Percentiles rank a stretch among this genome's conserved stretches.
Evolutionary conservation across 2,797 vertebrate genomes (phyloP).

Genomic region (Falco novaeseelandiae): DNA sequence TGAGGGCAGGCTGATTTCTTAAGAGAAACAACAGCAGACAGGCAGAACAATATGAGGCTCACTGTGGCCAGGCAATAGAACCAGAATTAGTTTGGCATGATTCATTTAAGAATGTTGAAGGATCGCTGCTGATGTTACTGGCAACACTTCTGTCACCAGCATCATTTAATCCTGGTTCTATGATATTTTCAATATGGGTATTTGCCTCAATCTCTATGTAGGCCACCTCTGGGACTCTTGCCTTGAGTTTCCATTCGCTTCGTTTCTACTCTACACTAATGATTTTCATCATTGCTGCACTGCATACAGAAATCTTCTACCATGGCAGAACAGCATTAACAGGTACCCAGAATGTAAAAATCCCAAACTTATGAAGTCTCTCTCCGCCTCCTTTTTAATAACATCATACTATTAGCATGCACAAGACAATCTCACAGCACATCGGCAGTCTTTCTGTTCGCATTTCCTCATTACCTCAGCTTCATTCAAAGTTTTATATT

Average conservation of each 20-base stretch:
- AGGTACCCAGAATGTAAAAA: not conserved
- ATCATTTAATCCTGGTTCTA: not conserved
- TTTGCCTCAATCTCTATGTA: rapidly evolving
- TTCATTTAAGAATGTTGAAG: not conserved
- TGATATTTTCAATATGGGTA: not conserved
- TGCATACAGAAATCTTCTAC: not conserved
- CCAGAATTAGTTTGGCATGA: not conserved
- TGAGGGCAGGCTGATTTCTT: not conserved
- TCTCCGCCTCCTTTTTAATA: not conserved
- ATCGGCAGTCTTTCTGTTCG: not conserved
- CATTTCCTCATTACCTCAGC: not conserved
- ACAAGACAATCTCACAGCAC: not conserved
- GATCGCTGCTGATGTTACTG: not conserved
- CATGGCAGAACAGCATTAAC: not conserved
- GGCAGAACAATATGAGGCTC: not conserved
- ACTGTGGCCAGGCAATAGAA: not conserved
- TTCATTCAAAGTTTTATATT: not conserved
- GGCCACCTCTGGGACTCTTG: not conserved
- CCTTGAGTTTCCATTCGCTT: not conserved
- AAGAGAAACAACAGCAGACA: not conserved
- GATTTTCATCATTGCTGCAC: not conserved
- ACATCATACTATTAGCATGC: not conserved
- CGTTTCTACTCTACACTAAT: not conserved
- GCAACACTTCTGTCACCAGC: not conserved
- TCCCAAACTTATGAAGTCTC: not conserved